Conservation (phyloP, 2,888 invertebrate species). For the Drosophila algonquin region DNA sequence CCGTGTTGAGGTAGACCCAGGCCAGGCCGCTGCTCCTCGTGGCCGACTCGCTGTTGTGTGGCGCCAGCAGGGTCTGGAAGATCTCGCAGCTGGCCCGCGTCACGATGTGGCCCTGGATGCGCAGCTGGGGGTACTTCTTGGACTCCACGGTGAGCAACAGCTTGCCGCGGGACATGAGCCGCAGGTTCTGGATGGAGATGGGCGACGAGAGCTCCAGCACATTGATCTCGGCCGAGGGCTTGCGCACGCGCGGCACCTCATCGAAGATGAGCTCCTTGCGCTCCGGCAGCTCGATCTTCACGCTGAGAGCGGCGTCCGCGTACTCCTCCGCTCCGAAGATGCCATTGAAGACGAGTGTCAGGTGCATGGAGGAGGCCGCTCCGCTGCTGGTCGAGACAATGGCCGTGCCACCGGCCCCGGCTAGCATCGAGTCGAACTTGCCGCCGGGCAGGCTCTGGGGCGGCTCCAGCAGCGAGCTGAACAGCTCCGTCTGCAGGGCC, state of each 20-base stretch:
- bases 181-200: slow-evolving; percentile 90
- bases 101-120: slow-evolving; percentile 89
- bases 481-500: slow-evolving; percentile 91
- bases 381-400: slow-evolving; percentile 92
- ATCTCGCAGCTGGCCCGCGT: slow-evolving; percentile 92
- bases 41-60: slow-evolving; percentile 83
- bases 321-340: slow-evolving; percentile 88
- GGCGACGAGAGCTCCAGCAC: slow-evolving; percentile 91
- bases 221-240: slow-evolving; percentile 91
- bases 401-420: slow-evolving; percentile 92
- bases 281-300: slow-evolving; percentile 89
- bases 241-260: slow-evolving; percentile 88
- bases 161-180: slow-evolving; percentile 91
- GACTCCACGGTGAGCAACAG: slow-evolving; percentile 89
- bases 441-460: slow-evolving; percentile 84
- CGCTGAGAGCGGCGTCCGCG: slow-evolving; percentile 88
- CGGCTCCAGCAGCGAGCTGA: slow-evolving; percentile 90
- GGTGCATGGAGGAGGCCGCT: slow-evolving; percentile 91
- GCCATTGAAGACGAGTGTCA: slow-evolving; percentile 92
- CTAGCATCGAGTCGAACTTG: slow-evolving; percentile 86
- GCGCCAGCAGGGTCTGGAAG: slow-evolving; percentile 89
- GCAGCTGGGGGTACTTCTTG: slow-evolving; percentile 87
- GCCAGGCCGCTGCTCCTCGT: slow-evolving; percentile 88
- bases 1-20: slow-evolving; percentile 91
- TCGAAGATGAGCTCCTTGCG: slow-evolving; percentile 90